phyloP scores from a whole-genome alignment of 1,140 invertebrate species.

The Zaprionus davidi region DNA sequence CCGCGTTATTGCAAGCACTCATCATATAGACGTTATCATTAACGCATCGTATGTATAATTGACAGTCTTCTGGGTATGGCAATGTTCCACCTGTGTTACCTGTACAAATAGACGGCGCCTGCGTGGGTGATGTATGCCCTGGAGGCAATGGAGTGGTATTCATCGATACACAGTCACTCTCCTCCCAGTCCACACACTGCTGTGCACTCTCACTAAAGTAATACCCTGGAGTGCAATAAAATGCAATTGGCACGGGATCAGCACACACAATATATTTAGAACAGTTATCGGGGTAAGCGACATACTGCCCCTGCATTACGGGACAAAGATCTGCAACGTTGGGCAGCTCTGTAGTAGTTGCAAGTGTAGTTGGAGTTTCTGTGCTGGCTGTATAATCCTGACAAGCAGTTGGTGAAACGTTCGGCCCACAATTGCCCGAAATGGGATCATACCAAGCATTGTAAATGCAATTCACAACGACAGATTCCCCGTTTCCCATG shows the following conservation, averaged over 20 bases:
- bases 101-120: constrained; percentile 30
- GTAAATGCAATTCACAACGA: constrained; percentile 56
- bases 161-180: constrained; percentile 44
- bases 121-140: constrained; percentile 28
- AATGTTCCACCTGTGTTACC: constrained; percentile 24
- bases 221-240: constrained; percentile 52
- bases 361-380: constrained; percentile 3
- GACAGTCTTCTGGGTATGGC: constrained; percentile 55
- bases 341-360: not conserved
- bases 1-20: constrained; percentile 36
- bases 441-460: constrained; percentile 62
- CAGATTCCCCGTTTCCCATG: constrained; percentile 48
- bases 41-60: constrained; percentile 53
- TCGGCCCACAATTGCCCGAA: constrained; percentile 52
- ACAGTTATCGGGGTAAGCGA: constrained; percentile 64
- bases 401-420: constrained; percentile 63
- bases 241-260: constrained; percentile 63
- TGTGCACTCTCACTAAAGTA: constrained; percentile 58
- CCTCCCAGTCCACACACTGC: constrained; percentile 50
- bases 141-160: constrained; percentile 19
- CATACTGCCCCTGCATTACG: constrained; percentile 39
- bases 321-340: constrained; percentile 39
- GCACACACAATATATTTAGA: constrained; percentile 64
- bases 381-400: constrained; percentile 25
- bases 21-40: constrained; percentile 65